Evolutionary conservation across 2,113 vertebrate species (phyloP).

Genomic region (Pseudorasbora parva): DNA sequence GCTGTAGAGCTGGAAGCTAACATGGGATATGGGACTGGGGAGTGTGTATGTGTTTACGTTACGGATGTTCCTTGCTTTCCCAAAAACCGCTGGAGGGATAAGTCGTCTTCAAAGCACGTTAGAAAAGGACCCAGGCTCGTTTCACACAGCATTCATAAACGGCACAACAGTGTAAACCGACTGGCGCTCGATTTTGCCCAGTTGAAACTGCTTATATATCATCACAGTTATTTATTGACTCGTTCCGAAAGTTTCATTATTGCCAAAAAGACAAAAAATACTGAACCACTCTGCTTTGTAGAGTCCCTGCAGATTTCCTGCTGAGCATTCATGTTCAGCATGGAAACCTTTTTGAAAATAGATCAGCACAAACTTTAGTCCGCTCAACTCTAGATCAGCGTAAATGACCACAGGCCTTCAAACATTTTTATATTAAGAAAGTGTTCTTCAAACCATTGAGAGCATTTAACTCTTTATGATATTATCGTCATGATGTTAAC

Average conservation of each 20-base stretch:
- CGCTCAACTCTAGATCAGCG: background rate
- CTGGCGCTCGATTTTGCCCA: background rate
- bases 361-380: background rate
- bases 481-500: background rate
- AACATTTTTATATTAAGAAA: background rate
- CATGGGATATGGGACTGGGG: background rate
- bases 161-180: background rate
- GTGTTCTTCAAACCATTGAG: background rate
- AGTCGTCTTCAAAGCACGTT: background rate
- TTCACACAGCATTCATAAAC: background rate
- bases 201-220: background rate
- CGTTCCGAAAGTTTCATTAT: background rate
- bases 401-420: background rate
- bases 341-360: background rate
- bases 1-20: background rate
- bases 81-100: conserved; percentile 2
- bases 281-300: background rate
- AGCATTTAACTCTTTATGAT: background rate
- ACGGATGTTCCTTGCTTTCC: background rate
- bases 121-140: background rate
- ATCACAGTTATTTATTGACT: background rate
- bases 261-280: background rate
- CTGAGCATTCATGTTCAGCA: conserved; percentile 31
- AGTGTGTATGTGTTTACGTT: background rate
- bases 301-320: conserved; percentile 14